These are phyloP conservation scores for Ptychochromis oligacanthus DNA, from an alignment of 2,113 vertebrate genomes.

Conservation along the genomic window DNA sequence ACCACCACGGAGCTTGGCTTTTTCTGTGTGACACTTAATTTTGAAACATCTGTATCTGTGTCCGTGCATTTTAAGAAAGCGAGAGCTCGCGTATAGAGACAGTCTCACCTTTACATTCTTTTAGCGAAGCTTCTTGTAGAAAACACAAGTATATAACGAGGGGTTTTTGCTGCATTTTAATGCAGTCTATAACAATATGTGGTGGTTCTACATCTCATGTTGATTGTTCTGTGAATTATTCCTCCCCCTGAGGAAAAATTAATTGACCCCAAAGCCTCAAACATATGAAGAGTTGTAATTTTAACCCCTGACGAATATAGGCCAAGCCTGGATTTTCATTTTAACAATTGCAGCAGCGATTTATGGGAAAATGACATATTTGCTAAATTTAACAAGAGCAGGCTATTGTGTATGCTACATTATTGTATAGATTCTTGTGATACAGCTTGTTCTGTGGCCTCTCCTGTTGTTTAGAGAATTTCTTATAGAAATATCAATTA, in stretches of 20 bases:
- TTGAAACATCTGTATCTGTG: slow-evolving; percentile 50
- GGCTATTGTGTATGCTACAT: slow-evolving; percentile 26
- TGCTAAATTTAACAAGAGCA: slow-evolving; percentile 40
- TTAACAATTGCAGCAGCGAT: slow-evolving; percentile 28
- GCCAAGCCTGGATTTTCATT: slow-evolving; percentile 62
- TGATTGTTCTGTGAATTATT: slow-evolving; percentile 69
- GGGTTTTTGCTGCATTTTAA: slow-evolving; percentile 31
- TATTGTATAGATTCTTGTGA: slow-evolving; percentile 48
- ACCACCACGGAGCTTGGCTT: slow-evolving; percentile 48
- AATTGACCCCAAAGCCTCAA: slow-evolving; percentile 72
- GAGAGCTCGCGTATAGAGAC: slow-evolving; percentile 11
- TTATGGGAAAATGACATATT: slow-evolving; percentile 38
- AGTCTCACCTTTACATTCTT: slow-evolving; percentile 37
- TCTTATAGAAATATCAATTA: slow-evolving; percentile 69
- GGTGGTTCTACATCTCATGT: slow-evolving; percentile 45
- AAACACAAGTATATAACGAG: slow-evolving; percentile 45
- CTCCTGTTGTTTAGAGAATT: slow-evolving; percentile 51
- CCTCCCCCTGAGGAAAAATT: slow-evolving; percentile 64
- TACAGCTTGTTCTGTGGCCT: slow-evolving; percentile 32
- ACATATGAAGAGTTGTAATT: slow-evolving; percentile 67
- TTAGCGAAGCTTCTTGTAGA: neutral
- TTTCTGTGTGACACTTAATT: slow-evolving; percentile 49
- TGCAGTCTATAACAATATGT: slow-evolving; percentile 25
- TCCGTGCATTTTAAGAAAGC: slow-evolving; percentile 7
- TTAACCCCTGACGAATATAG: slow-evolving; percentile 65